Conservation (phyloP, 2,113 vertebrate genomes). For the Ailurus styani region DNA sequence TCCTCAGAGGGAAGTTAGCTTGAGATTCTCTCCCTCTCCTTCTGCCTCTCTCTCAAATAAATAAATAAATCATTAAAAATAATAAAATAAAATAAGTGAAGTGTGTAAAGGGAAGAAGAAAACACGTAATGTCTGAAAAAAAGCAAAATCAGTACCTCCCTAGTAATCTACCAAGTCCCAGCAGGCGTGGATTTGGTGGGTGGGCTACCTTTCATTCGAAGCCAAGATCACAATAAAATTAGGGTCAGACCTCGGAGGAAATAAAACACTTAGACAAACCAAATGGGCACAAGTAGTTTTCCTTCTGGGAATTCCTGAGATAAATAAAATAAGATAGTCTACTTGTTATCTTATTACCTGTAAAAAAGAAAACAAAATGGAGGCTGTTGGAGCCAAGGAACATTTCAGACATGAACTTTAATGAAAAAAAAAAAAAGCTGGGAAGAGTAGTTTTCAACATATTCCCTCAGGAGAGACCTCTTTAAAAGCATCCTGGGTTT, state of each 20-base stretch:
- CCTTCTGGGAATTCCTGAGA: background rate
- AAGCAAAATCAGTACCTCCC: background rate
- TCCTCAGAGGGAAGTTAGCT: background rate
- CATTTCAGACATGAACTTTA: background rate
- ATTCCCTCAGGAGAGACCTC: background rate
- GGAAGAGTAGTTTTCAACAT: background rate
- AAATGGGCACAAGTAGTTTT: background rate
- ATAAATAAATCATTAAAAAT: background rate
- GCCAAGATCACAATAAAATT: background rate
- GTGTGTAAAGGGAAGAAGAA: background rate
- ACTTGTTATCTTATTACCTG: background rate
- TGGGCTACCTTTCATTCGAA: background rate
- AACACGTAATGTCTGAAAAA: background rate
- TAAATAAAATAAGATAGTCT: background rate
- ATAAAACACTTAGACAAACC: background rate
- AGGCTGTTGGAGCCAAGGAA: background rate
- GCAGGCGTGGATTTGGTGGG: background rate
- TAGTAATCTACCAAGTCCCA: background rate
- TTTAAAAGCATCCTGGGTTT: background rate
- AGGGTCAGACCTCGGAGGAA: background rate
- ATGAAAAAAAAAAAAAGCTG: background rate
- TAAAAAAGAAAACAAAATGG: constrained; percentile 6
- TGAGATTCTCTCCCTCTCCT: background rate
- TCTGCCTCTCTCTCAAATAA: background rate
- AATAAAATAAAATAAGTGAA: background rate